phyloP scores from a whole-genome alignment of 2,113 vertebrate species.

The Nettapus auritus region DNA sequence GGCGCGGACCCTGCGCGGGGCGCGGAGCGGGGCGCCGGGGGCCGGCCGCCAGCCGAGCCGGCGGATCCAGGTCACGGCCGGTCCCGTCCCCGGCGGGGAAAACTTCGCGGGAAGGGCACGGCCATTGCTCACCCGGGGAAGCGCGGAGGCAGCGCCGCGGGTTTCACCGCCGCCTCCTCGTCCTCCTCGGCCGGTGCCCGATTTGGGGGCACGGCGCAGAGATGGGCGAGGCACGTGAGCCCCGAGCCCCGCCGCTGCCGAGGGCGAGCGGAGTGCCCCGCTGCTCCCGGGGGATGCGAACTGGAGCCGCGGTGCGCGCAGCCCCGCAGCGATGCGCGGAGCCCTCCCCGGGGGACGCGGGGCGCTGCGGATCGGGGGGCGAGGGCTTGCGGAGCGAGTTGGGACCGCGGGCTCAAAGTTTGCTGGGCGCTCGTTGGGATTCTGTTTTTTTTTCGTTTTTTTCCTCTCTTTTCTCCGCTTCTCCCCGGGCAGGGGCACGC shows the following conservation, averaged over 20 bases:
- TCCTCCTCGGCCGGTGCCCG: too few relatives aligned
- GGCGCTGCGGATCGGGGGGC: background rate
- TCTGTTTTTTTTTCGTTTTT: too few relatives aligned
- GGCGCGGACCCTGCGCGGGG: slow-evolving; percentile 26
- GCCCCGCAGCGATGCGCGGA: too few relatives aligned
- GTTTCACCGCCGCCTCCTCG: too few relatives aligned
- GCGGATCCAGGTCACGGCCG: background rate
- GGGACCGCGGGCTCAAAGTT: background rate
- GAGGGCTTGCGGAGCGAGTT: too few relatives aligned
- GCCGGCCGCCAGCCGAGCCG: too few relatives aligned
- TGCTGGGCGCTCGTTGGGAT: background rate
- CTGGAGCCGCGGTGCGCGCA: background rate
- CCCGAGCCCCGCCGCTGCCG: too few relatives aligned
- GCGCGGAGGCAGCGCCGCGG: too few relatives aligned
- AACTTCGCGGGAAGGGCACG: background rate
- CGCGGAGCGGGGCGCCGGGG: too few relatives aligned
- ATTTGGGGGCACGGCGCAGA: too few relatives aligned
- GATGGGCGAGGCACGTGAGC: background rate
- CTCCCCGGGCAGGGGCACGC: background rate
- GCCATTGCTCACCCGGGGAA: too few relatives aligned
- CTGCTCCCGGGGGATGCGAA: background rate
- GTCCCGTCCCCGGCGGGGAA: background rate
- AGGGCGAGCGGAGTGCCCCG: too few relatives aligned
- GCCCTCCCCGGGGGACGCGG: background rate
- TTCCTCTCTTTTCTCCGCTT: background rate